These are phyloP conservation scores for Pontoporia blainvillei DNA, from an alignment of 2,113 vertebrate genomes.

Conservation along the genomic window DNA sequence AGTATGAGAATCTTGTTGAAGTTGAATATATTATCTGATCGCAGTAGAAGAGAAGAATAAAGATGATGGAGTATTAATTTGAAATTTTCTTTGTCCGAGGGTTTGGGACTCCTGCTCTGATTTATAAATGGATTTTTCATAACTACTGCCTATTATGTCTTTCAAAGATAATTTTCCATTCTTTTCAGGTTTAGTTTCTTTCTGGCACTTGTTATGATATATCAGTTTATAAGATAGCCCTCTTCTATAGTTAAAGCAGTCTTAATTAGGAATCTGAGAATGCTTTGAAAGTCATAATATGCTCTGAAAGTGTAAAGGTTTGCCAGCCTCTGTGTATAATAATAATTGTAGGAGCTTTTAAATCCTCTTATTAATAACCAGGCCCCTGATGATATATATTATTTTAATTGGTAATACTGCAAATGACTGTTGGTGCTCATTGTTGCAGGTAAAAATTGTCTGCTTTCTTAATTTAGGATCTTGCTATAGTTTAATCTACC, in stretches of 20 bases:
- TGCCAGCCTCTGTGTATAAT: conserved; percentile 35
- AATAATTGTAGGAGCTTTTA: conserved; percentile 40
- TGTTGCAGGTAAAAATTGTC: conserved; percentile 51
- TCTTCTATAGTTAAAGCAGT: conserved; percentile 58
- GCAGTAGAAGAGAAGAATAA: conserved; percentile 40
- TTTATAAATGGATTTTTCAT: conserved; percentile 55
- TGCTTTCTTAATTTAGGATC: conserved; percentile 40
- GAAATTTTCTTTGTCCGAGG: conserved; percentile 52
- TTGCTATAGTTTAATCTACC: conserved; percentile 23
- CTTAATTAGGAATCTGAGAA: conserved; percentile 66
- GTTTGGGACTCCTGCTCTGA: conserved; percentile 37
- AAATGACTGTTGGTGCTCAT: conserved; percentile 30
- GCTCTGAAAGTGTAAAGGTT: conserved; percentile 58
- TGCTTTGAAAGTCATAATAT: conserved; percentile 69
- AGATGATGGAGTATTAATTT: conserved; percentile 52
- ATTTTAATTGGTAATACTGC: conserved; percentile 65
- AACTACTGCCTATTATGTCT: conserved; percentile 35
- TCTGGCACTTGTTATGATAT: conserved; percentile 64
- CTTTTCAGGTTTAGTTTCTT: conserved; percentile 65
- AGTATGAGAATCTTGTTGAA: conserved; percentile 30
- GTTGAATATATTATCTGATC: conserved; percentile 43
- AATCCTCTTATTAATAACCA: conserved; percentile 53
- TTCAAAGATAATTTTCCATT: conserved; percentile 64
- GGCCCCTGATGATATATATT: conserved; percentile 14
- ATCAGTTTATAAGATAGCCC: conserved; percentile 61